Conservation (phyloP, 2,888 invertebrate species). For the Oscheius myriophilus region DNA sequence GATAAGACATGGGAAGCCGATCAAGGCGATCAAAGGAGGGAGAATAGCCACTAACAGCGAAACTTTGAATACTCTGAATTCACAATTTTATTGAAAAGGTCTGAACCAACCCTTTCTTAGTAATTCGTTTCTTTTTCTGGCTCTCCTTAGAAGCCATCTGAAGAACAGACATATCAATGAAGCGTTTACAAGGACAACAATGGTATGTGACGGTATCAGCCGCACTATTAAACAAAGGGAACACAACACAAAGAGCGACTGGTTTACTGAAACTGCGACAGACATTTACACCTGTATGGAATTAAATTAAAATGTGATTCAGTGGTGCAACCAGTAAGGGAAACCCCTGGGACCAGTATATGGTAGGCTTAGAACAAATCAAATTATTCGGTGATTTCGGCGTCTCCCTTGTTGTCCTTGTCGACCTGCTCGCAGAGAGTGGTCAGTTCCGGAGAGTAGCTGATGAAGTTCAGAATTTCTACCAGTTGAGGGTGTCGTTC, state of each 20-base stretch:
- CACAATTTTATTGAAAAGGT: not conserved
- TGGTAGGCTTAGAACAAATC: no score
- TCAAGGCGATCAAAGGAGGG: constrained; percentile 14
- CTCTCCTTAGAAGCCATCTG: constrained; percentile 12
- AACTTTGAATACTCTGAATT: constrained; percentile 27
- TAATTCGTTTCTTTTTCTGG: constrained; percentile 7
- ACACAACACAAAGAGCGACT: no score
- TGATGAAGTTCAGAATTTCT: constrained; percentile 8
- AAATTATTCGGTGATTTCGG: not conserved
- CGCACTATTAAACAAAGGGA: no score
- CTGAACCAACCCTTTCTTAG: constrained; percentile 6
- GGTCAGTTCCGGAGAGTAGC: constrained; percentile 3
- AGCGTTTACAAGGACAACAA: constrained; percentile 1
- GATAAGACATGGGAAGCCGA: constrained; percentile 39
- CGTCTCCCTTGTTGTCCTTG: not conserved
- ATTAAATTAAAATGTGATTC: no score
- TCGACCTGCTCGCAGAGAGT: constrained; percentile 14
- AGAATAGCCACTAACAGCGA: constrained; percentile 14
- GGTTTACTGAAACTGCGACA: no score
- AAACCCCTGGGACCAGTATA: no score
- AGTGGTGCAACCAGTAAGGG: no score
- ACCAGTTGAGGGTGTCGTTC: constrained; percentile 20
- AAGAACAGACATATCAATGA: not conserved
- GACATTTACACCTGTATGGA: no score
- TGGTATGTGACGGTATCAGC: constrained; percentile 3